Percentiles rank a stretch among this genome's conserved stretches.
Conservation (phyloP, 2,888 invertebrate species). For the Argyra leucocephala region DNA sequence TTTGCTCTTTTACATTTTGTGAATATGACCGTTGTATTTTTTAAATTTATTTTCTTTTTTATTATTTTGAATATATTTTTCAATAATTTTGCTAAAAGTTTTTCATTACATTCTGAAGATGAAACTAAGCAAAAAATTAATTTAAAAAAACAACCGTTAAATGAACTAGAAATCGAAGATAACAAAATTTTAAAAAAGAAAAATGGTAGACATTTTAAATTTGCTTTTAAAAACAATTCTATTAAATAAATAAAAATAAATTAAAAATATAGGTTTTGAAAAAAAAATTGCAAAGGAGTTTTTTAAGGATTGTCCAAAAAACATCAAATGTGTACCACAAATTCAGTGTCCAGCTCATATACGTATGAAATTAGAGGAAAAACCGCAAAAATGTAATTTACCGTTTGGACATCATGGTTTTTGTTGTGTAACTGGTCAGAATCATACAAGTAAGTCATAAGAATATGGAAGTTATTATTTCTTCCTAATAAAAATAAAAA, state of each 20-base stretch:
- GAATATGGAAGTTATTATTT: not conserved
- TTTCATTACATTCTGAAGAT: not conserved
- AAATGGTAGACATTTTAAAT: not conserved
- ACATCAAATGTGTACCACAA: conserved; percentile 51
- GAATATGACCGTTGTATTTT: too few species aligned
- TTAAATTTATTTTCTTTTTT: not conserved
- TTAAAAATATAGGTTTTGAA: not conserved
- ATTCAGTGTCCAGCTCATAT: conserved; percentile 60
- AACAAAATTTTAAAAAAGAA: not conserved
- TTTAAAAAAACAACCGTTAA: not conserved
- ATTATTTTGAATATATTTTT: not conserved
- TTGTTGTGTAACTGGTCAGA: conserved; percentile 55
- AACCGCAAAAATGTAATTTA: conserved; percentile 48
- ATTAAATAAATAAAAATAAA: not conserved
- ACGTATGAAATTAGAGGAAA: conserved; percentile 34
- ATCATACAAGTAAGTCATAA: conserved; percentile 44
- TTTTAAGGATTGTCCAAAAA: conserved; percentile 41
- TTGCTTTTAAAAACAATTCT: not conserved
- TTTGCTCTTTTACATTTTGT: too few species aligned
- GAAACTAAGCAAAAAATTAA: too few species aligned
- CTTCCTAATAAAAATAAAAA: not conserved
- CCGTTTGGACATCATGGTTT: conserved; percentile 46
- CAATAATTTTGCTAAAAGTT: not conserved
- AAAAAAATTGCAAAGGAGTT: not conserved
- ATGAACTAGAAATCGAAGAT: not conserved